A percentile compares a stretch with the other conserved stretches of the same genome.
phyloP scores from a whole-genome alignment of 2,888 invertebrate genomes.

The Ditylenchus weischeri region DNA sequence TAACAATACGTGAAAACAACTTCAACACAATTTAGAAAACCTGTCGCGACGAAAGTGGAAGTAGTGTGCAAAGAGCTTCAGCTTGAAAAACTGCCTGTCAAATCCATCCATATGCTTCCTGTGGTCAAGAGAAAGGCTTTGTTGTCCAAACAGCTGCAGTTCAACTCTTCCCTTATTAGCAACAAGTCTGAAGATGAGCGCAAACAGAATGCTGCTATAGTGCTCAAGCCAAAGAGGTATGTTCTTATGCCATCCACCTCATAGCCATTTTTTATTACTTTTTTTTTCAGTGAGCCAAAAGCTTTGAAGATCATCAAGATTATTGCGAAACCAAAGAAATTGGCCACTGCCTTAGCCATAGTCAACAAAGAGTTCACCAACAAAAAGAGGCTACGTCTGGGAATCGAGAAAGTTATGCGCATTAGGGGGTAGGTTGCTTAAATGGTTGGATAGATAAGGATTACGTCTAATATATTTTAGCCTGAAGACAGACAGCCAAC shows the following conservation, averaged over 20 bases:
- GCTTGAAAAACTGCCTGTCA: constrained; percentile 6
- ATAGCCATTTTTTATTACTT: no score
- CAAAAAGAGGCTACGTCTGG: constrained; percentile 22
- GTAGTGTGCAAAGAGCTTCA: constrained; percentile 16
- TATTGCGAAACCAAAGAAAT: constrained; percentile 9
- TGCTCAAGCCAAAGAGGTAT: constrained; percentile 3
- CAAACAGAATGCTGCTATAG: not conserved
- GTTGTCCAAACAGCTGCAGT: constrained; percentile 1
- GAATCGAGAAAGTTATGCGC: constrained; percentile 22
- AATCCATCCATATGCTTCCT: not conserved
- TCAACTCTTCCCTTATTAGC: not conserved
- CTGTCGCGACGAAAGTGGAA: not conserved
- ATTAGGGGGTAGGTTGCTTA: no score
- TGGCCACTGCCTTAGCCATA: constrained; percentile 20
- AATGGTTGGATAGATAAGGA: not conserved
- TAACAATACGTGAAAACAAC: no score
- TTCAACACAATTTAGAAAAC: constrained; percentile 3
- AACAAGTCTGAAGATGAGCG: not conserved
- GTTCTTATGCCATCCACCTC: no score
- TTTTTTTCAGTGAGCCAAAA: not conserved
- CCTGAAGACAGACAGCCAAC: not conserved
- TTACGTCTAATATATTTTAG: not conserved
- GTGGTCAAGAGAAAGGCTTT: not conserved
- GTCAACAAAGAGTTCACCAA: constrained; percentile 28
- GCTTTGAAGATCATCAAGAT: constrained; percentile 3